phyloP scores from a whole-genome alignment of 2,888 invertebrate genomes.

The Lasioglossum lativentre region DNA sequence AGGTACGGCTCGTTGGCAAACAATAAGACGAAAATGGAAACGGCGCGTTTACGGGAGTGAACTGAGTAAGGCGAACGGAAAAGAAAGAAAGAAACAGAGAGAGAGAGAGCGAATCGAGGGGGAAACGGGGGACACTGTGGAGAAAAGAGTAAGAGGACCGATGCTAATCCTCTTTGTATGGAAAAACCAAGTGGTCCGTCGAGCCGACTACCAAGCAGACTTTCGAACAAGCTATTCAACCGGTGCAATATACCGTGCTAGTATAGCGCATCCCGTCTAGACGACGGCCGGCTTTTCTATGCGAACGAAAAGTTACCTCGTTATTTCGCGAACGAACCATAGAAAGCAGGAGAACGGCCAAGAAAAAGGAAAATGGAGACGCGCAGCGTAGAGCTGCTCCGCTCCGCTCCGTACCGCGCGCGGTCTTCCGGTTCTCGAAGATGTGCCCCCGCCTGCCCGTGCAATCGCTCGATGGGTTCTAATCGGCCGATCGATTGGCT shows the following conservation, averaged over 20 bases:
- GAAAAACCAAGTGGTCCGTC: slow-evolving; percentile 65
- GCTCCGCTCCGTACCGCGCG: not conserved
- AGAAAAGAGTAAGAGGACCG: slow-evolving; percentile 36
- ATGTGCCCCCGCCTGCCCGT: not conserved
- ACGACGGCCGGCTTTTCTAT: slow-evolving; percentile 63
- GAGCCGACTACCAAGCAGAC: slow-evolving; percentile 57
- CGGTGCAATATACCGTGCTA: slow-evolving; percentile 72
- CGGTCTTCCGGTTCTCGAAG: slow-evolving; percentile 18
- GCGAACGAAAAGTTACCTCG: slow-evolving; percentile 71
- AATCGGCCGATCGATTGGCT: not conserved
- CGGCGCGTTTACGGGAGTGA: not conserved
- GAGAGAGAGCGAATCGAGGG: slow-evolving; percentile 36
- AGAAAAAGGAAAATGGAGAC: not conserved
- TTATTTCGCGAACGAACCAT: slow-evolving; percentile 63
- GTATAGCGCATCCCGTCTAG: slow-evolving; percentile 73
- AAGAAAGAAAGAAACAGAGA: not conserved
- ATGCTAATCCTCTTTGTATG: slow-evolving; percentile 70
- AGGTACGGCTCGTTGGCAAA: not conserved
- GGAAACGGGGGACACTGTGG: not conserved
- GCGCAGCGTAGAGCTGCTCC: not conserved
- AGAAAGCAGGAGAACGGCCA: slow-evolving; percentile 16
- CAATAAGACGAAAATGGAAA: slow-evolving; percentile 7
- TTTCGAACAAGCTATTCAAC: slow-evolving; percentile 71
- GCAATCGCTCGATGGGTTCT: not conserved
- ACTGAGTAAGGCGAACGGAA: not conserved